phyloP scores from a whole-genome alignment of 1,140 invertebrate genomes.

The Macrotrachela quadricornifera region DNA sequence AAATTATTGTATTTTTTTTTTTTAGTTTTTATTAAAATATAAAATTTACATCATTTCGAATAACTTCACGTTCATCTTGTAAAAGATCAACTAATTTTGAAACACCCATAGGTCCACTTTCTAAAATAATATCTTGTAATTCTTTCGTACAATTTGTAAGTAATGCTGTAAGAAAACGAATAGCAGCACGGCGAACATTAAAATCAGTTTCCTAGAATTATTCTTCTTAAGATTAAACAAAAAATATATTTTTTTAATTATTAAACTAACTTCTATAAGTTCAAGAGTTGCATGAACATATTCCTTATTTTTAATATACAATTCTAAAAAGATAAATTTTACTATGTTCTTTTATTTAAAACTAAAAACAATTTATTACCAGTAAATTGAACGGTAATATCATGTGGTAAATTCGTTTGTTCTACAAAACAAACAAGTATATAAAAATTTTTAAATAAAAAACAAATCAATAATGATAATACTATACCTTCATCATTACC shows the following conservation, averaged over 20 bases:
- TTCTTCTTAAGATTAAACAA: background rate
- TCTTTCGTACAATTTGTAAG: slow-evolving; percentile 52
- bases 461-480: background rate
- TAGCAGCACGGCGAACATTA: slow-evolving; percentile 27
- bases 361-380: slow-evolving; percentile 54
- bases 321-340: too few species aligned
- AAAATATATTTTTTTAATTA: too few species aligned
- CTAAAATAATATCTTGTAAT: slow-evolving; percentile 76
- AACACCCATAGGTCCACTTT: slow-evolving; percentile 74
- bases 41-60: slow-evolving; percentile 50
- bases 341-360: too few species aligned
- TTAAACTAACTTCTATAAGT: slow-evolving; percentile 56
- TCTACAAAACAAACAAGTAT: slow-evolving; percentile 16
- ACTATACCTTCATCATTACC: background rate
- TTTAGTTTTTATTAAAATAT: too few species aligned
- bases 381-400: slow-evolving; percentile 75
- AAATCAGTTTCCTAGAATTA: slow-evolving; percentile 2
- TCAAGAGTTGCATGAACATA: slow-evolving; percentile 53
- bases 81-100: slow-evolving; percentile 90
- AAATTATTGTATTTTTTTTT: too few species aligned
- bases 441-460: slow-evolving; percentile 3
- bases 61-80: slow-evolving; percentile 73
- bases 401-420: slow-evolving; percentile 16
- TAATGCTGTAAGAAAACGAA: slow-evolving; percentile 59
- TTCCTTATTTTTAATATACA: slow-evolving; percentile 45